Evolutionary conservation across 2,113 vertebrate species (phyloP), one percentile per base, ranked within the genome.

Genomic region (Athene cunicularia): DNA sequence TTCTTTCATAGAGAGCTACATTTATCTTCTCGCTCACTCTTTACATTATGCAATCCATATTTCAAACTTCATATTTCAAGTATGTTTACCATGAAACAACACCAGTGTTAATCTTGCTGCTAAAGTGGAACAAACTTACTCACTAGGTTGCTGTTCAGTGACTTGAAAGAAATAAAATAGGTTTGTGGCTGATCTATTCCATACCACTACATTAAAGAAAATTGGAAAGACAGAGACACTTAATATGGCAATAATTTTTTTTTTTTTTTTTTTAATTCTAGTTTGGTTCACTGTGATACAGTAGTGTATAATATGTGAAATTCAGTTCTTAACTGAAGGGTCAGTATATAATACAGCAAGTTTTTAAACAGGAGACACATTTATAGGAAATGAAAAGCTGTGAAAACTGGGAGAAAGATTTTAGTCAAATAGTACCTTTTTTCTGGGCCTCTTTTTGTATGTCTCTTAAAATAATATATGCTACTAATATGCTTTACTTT

Each of bases 201-300:
- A 28, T 37, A 12, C 20, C 27, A 32, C 20, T 60, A 41, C 39
- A 67, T 33, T 84, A 63, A 74, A 83, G 58, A 86, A 59, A 82
- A 76, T 4, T 87, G 47, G 45, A 89, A 95, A 60, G 49, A 62
- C 50, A 80, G 20, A 74, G 68, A 67, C 2, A 27, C 21, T 84
- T 84, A 28, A 41, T 52, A 41, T 8, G 12, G 19, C 22, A 52
- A 41, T 47, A 68, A 88, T 68, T n/a, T 66, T 16, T 12, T 70
- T 35, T 12, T 16, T 10, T 21, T 8, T 50, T 37, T 50, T 37
- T 71, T n/a, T 11, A 3, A 55, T 67, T 63, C 13, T 45, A 8
- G 2, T 32, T 90, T 60, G 19, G 2, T 50, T 77, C 18, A 45
- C 21, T 72, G 21, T 52, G 28, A 27, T 62, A 41, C 0, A 0